Evolutionary conservation across 2,888 invertebrate genomes (phyloP).

Genomic region (Drosophila quinaria): DNA sequence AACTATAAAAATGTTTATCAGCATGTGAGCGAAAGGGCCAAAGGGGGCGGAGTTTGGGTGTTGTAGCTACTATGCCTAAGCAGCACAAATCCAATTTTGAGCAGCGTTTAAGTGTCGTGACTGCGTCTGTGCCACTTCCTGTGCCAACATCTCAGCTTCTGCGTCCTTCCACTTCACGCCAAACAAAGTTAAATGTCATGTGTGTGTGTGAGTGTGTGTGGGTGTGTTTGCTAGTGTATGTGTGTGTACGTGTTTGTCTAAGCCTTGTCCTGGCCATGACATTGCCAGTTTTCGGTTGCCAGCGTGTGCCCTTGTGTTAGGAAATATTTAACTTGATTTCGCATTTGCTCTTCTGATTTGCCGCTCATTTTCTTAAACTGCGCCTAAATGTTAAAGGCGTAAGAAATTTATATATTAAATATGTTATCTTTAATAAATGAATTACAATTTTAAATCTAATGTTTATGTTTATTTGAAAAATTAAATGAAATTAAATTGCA

Average conservation of each 20-base stretch:
- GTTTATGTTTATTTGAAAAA: no score
- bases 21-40: constrained; percentile 42
- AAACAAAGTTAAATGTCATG: constrained; percentile 3
- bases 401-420: not conserved
- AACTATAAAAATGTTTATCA: constrained; percentile 79
- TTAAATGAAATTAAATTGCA: no score
- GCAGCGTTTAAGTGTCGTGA: constrained; percentile 73
- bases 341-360: constrained; percentile 41
- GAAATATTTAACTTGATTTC: constrained; percentile 73
- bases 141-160: constrained; percentile 19
- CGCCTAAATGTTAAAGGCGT: constrained; percentile 16
- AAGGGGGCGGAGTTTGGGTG: no score
- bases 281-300: constrained; percentile 40
- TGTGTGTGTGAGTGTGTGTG: constrained; percentile 19
- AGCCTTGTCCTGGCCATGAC: constrained; percentile 55
- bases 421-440: not conserved
- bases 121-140: constrained; percentile 55
- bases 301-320: constrained; percentile 22
- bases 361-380: constrained; percentile 28
- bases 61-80: constrained; percentile 39
- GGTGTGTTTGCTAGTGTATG: constrained; percentile 16
- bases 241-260: constrained; percentile 19
- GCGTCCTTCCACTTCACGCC: constrained; percentile 3
- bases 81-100: constrained; percentile 78
- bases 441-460: not conserved